Percentiles rank a stretch among this genome's conserved stretches.
Evolutionary conservation across 2,888 invertebrate species (phyloP).

Genomic region (Trachelus stipa): DNA sequence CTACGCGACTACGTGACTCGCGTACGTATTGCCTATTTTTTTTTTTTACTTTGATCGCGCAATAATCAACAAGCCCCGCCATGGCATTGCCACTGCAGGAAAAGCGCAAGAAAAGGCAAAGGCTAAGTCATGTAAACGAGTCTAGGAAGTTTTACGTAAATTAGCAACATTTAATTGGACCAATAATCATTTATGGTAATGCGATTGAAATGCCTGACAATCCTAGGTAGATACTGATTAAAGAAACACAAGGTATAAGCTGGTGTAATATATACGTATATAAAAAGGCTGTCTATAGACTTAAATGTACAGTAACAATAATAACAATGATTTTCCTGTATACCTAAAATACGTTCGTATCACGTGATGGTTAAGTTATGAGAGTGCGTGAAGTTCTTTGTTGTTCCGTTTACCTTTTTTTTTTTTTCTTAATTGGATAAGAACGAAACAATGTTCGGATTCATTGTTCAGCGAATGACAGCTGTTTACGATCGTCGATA

Average conservation of each 20-base stretch:
- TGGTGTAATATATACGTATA: too few species aligned
- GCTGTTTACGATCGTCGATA: neutral
- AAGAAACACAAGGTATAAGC: neutral
- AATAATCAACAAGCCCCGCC: conserved; percentile 14
- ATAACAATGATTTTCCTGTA: too few species aligned
- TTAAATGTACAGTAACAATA: too few species aligned
- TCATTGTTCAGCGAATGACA: neutral
- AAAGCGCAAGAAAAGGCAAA: neutral
- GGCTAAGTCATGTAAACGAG: neutral
- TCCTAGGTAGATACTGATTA: neutral
- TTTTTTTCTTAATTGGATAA: neutral
- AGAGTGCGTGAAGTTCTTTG: too few species aligned
- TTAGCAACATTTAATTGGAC: neutral
- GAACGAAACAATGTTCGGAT: neutral
- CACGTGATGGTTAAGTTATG: too few species aligned
- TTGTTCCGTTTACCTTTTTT: too few species aligned
- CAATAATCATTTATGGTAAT: neutral
- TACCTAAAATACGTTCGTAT: too few species aligned
- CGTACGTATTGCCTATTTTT: conserved; percentile 35
- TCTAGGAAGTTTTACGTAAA: neutral
- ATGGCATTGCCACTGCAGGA: neutral
- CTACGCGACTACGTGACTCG: conserved; percentile 40
- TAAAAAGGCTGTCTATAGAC: too few species aligned
- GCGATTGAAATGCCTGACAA: neutral
- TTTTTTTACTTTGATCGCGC: conserved; percentile 9